Base-by-base conservation (phyloP, 2,113 vertebrate species). In the Ceratotherium simum region DNA sequence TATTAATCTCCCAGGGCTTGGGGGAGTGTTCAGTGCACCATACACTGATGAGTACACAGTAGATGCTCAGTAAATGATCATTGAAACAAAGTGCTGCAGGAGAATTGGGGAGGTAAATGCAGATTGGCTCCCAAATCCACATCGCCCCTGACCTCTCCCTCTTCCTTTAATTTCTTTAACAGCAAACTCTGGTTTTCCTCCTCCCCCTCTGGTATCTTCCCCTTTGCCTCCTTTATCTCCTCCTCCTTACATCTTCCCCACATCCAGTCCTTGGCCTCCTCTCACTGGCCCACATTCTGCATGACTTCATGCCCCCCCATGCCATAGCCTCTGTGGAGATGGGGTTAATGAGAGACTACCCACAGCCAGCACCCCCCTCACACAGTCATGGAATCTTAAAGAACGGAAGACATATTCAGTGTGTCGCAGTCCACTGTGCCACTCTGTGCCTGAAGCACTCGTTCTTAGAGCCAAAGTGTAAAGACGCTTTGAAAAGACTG, bases 241-340 rank as follows among this genome's bases (percentile, higher is more conserved):
- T 36, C 39, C 18, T 13, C 14, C 23, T 8, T 36, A 13, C 39
- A 18, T 58, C 54, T 48, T 10, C 29, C 27, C 64, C 5, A 6
- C 4, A 13, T 29, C 20, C 1, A 36, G 42, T 31, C 69, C 67
- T 76, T n/a, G 54, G 17, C 58, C 72, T 25, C 6, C 29, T 21
- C 25, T 29, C 31, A 2, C n/a, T 36, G 36, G 46, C 18, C 39
- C 17, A 4, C 8, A 2, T 62, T 51, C 78, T 79, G 42, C 4
- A 0, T 31, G n/a, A 31, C 51, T 29, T 75, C 11, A 2, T 4
- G 9, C 23, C 29, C 31, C 8, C 2, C 65, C 0, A 0, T 2
- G 25, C 33, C 69, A 4, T 1, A 2, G 78, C 76, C 67, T 72
- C 76, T 46, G 75, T 21, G 91, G 36, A 76, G 31, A 48, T 6